Evolutionary conservation across 2,113 vertebrate species (phyloP), one percentile per base, ranked within the genome.

Genomic region (Bostrychus sinensis): DNA sequence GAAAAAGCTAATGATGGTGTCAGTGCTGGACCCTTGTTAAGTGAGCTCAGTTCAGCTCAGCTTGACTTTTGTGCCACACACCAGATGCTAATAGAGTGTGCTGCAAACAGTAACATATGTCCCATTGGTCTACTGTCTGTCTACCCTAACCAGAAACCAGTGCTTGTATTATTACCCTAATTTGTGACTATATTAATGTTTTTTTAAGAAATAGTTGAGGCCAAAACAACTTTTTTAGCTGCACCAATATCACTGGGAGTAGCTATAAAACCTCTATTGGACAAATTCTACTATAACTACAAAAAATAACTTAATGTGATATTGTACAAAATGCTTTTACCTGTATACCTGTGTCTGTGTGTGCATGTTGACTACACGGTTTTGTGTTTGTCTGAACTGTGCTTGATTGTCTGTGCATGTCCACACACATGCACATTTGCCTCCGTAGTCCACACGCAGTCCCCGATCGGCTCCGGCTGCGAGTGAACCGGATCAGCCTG

Each of bases 401-500:
- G 16, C 37, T 38, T 72, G 66, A 42, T 30, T 48, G 58, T 71
- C 26, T 63, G 26, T 71, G 38, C 19, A 7, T 46, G 16, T 17
- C 22, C 36, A n/a, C 13, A 2, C 26, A 20, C 25, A 23, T 50
- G 46, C 36, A 38, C 56, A 17, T 19, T 43, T 26, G 26, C 54
- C 66, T 70, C 88, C 88, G 25, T 87, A 99, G 96, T 77, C 95
- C 96, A 64, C 97, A 98, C 59, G 94, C 95, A 17, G 92, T 98
- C 70, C 96, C 96, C 11, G 96, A 98, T 46, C 95, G 97, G 9
- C 92, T 99, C 66, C 90, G 97, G 56, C 95, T 99, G 72, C 92
- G 96, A 34, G 96, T 99, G 80, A 98, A 98, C 84, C 92, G 95
- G 67, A 95, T 99, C 89, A 90, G 94, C 85, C 92, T 98, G 16